Base-by-base conservation (phyloP, 1,140 invertebrate species). In the Heliconius hermathena region DNA sequence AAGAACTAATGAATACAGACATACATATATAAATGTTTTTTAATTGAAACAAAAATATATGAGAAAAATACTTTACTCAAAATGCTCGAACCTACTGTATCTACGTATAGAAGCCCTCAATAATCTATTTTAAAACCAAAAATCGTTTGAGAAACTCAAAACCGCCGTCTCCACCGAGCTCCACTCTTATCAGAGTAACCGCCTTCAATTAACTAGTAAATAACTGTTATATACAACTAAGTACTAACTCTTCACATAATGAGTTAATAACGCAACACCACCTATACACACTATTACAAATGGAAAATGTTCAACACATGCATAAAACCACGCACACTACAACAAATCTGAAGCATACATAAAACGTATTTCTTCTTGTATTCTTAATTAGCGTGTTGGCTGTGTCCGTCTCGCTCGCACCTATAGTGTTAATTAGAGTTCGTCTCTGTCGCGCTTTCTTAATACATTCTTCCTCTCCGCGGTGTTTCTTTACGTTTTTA, bases 281-380 rank as follows among this genome's bases (percentile, higher is more conserved):
- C 89, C 82, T 88, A 90, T 84, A 89, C 81, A 87, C 79, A 80
- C 81, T 85, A 82, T 85, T 81, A 84, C 86, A 90, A 88, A 89
- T 85, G 90, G 89, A 91, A 93, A 90, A 91, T 91, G 85, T 77
- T 73, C 82, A 73, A 87, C 87, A 91, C 92, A 89, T 84, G 84
- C 82, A 89, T 79, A 87, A 82, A 86, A 81, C 76, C 76, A 87
- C 89, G 66, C 90, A 89, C 89, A 94, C 91, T 84, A 73, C 70
- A 49, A 84, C 81, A 85, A 78, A 78, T 74, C 83, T 73, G 78
- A 70, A 82, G 81, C 88, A 83, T 90, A 93, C 91, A 92, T 93
- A 94, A 92, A 93, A 94, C 88, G 91, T 92, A 90, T 93, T 94
- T 94, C 93, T 94, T 94, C 92, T 94, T 93, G 92, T 94, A 93